Percentiles rank a stretch among this genome's conserved stretches.
Evolutionary conservation across 2,113 vertebrate genomes (phyloP).

Genomic region (Calonectris borealis): DNA sequence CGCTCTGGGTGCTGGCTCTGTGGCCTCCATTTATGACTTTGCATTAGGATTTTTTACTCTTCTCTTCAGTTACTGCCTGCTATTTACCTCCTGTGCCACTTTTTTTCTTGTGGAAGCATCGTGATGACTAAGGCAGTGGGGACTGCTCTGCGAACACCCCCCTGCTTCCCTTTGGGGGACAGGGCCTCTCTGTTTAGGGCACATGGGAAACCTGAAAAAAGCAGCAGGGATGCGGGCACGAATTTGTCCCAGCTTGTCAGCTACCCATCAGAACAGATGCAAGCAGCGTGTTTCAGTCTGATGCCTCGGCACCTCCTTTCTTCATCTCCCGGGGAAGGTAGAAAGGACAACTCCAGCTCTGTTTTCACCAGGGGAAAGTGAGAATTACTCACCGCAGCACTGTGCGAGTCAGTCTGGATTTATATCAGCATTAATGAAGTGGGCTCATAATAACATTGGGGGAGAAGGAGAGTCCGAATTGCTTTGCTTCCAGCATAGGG

Average conservation of each 20-base stretch:
- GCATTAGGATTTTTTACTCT: neutral
- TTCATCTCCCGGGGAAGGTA: neutral
- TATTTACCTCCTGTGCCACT: neutral
- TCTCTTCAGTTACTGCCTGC: neutral
- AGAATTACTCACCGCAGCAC: neutral
- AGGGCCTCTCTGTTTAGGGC: neutral
- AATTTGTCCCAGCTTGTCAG: neutral
- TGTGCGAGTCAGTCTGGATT: neutral
- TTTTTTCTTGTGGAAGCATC: neutral
- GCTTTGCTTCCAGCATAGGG: neutral
- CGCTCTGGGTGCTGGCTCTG: accelerated
- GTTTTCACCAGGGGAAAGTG: constrained; percentile 26
- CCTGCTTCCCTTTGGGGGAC: neutral
- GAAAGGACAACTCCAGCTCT: constrained; percentile 7
- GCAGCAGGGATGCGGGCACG: neutral
- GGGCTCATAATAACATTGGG: neutral
- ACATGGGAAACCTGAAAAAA: neutral
- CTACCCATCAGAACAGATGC: neutral
- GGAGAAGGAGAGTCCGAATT: neutral
- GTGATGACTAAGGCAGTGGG: neutral
- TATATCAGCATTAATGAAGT: neutral
- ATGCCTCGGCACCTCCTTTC: neutral
- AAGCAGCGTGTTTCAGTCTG: neutral
- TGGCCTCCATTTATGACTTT: neutral
- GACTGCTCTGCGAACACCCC: neutral